Percentiles rank a stretch among this genome's conserved stretches.
Conservation (phyloP, 2,797 vertebrate species). For the Melanotaenia parkinsoni region DNA sequence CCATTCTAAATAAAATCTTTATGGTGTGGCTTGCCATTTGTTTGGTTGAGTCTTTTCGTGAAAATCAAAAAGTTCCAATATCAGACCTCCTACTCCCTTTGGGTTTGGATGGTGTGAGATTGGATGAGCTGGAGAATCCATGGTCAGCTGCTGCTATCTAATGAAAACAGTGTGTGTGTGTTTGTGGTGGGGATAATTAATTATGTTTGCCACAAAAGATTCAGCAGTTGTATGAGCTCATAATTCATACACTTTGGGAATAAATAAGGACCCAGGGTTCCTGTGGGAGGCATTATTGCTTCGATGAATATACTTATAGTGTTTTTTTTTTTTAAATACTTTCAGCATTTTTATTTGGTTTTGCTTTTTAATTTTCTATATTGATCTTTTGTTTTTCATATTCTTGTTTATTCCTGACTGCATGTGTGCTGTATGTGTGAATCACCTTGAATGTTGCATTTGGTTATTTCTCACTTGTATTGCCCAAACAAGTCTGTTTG, state of each 20-base stretch:
- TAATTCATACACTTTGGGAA: constrained; percentile 17
- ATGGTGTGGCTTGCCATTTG: neutral
- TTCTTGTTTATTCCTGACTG: neutral
- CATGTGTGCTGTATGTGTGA: neutral
- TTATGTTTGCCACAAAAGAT: neutral
- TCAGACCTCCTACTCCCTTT: neutral
- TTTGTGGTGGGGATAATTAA: constrained; percentile 1
- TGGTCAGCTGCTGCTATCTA: neutral
- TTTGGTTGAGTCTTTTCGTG: neutral
- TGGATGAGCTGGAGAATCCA: constrained; percentile 1
- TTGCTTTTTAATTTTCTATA: neutral
- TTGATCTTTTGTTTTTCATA: neutral
- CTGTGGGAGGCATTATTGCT: constrained; percentile 1
- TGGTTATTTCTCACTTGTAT: neutral
- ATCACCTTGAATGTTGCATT: neutral
- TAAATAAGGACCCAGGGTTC: neutral
- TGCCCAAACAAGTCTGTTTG: neutral
- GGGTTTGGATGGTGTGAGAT: neutral
- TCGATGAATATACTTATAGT: constrained; percentile 4
- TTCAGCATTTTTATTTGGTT: neutral
- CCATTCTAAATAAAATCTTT: neutral
- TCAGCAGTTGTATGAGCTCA: constrained; percentile 7
- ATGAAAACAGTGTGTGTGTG: neutral
- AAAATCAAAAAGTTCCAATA: neutral
- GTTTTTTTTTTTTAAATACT: neutral